A percentile compares a stretch with the other conserved stretches of the same genome.
phyloP scores from a whole-genome alignment of 1,140 invertebrate genomes.

The Atta texana region DNA sequence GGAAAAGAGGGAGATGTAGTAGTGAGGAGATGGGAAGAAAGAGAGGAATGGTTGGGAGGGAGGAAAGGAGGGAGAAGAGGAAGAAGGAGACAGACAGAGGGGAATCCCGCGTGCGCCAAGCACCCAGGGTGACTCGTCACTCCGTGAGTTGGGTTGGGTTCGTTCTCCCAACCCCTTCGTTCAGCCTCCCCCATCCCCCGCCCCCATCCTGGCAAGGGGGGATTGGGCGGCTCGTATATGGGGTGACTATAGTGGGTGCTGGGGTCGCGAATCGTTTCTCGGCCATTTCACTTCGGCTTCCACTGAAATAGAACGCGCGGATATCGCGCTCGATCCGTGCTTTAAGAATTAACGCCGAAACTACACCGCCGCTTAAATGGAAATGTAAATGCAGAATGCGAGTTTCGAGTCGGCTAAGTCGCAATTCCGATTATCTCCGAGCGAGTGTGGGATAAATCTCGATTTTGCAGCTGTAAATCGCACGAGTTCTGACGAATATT shows the following conservation, averaged over 20 bases:
- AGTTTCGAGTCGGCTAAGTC: slow-evolving; percentile 20
- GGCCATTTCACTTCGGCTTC: slow-evolving; percentile 69
- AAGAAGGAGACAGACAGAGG: slow-evolving; percentile 37
- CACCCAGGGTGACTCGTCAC: slow-evolving; percentile 68
- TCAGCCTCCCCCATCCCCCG: background rate
- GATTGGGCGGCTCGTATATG: slow-evolving; percentile 66
- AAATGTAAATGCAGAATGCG: slow-evolving; percentile 56
- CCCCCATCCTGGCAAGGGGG: background rate
- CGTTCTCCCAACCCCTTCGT: slow-evolving; percentile 36
- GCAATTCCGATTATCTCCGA: slow-evolving; percentile 26
- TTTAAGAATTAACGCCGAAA: slow-evolving; percentile 70
- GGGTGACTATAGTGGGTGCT: slow-evolving; percentile 58
- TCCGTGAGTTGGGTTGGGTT: slow-evolving; percentile 70
- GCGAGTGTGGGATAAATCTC: background rate
- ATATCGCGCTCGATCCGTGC: slow-evolving; percentile 65
- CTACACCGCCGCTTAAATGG: slow-evolving; percentile 34
- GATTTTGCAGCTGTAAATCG: slow-evolving; percentile 9
- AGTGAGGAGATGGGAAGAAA: slow-evolving; percentile 7
- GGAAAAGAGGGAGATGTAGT: slow-evolving; percentile 7
- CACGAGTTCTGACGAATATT: background rate
- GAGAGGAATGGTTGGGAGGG: background rate
- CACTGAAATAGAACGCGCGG: slow-evolving; percentile 73
- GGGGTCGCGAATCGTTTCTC: slow-evolving; percentile 75
- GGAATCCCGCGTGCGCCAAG: slow-evolving; percentile 72
- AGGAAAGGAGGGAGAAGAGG: background rate